These are phyloP conservation scores for Drosophila nebulosa DNA, from an alignment of 1,140 invertebrate species.

Conservation along the genomic window DNA sequence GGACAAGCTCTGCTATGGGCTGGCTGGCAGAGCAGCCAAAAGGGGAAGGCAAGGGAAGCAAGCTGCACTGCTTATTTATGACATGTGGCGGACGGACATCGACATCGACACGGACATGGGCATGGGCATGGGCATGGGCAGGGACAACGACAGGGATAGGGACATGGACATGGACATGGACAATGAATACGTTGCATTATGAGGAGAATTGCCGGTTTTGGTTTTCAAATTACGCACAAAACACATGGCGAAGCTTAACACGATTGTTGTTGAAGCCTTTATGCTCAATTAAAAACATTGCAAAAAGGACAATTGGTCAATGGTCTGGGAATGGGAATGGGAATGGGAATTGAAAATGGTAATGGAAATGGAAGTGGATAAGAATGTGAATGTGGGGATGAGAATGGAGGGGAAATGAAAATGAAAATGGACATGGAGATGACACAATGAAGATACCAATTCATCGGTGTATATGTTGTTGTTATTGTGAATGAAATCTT, in stretches of 20 bases:
- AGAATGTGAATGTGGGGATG: too few relatives aligned
- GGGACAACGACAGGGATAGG: conserved; percentile 16
- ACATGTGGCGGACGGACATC: conserved; percentile 43
- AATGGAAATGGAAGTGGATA: not conserved
- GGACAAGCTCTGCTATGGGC: not conserved
- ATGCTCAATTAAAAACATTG: conserved; percentile 38
- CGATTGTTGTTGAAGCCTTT: conserved; percentile 37
- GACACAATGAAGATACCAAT: not conserved
- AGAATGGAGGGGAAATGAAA: not conserved
- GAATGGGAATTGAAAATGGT: not conserved
- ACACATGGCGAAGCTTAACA: conserved; percentile 56
- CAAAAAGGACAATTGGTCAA: conserved; percentile 6
- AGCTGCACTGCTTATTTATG: conserved; percentile 72
- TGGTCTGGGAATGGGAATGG: not conserved
- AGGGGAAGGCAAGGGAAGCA: not conserved
- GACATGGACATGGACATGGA: conserved; percentile 19
- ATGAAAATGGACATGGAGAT: not conserved
- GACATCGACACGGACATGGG: not conserved
- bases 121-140: not conserved
- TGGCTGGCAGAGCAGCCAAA: not conserved
- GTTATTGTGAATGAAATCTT: not conserved
- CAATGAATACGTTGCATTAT: conserved; percentile 58
- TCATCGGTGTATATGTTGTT: not conserved
- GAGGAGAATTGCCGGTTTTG: conserved; percentile 53
- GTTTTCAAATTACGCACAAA: conserved; percentile 65